Conservation (phyloP, 92 coral and sea anemone genomes). For the Muricea muricata region DNA sequence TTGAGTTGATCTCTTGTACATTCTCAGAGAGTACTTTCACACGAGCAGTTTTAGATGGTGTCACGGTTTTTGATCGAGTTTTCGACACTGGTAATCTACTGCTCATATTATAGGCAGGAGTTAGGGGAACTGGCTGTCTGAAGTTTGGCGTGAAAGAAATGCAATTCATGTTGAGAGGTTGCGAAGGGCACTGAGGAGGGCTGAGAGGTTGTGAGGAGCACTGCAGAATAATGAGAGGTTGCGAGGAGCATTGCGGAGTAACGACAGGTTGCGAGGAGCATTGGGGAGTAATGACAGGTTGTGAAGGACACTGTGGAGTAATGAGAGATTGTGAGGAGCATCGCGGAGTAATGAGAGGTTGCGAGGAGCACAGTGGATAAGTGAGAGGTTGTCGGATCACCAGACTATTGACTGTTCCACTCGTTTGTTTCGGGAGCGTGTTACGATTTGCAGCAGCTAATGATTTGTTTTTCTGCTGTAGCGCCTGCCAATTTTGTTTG, state of each 20-base stretch:
- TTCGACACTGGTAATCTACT: background rate
- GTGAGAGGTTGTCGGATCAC: background rate
- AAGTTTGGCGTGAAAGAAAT: background rate
- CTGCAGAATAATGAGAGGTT: background rate
- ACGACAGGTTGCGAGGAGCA: no score
- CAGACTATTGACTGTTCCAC: background rate
- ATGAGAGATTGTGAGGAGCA: no score
- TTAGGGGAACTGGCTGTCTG: background rate
- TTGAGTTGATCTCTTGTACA: background rate
- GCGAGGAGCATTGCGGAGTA: background rate
- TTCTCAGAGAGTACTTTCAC: background rate
- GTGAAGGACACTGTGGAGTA: background rate
- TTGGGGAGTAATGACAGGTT: no score
- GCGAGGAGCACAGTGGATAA: background rate
- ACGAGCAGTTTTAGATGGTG: background rate
- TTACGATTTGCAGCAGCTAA: background rate
- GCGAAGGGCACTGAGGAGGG: background rate
- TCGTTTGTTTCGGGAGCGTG: background rate
- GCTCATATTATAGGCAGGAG: background rate
- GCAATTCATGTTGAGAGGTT: background rate
- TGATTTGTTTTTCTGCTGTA: constrained; percentile 2
- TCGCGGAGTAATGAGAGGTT: no score
- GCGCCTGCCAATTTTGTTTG: constrained; percentile 2
- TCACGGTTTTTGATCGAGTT: background rate
- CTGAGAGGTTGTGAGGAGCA: no score